These are phyloP conservation scores for Ellobium chinense DNA, from an alignment of 2,888 invertebrate species.

Conservation along the genomic window DNA sequence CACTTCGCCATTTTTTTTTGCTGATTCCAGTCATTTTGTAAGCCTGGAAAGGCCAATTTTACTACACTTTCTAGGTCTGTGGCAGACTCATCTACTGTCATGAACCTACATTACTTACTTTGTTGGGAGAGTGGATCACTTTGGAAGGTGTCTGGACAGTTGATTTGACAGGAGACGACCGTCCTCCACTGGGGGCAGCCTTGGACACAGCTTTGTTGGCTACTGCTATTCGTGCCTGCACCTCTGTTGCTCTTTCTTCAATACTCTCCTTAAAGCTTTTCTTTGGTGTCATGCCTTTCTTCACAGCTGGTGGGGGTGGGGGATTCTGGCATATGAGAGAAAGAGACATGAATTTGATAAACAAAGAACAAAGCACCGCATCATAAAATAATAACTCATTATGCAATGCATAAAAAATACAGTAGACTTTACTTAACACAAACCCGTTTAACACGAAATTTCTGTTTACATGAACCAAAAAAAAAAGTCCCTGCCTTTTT, in stretches of 20 bases:
- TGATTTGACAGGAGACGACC: slow-evolving; percentile 7
- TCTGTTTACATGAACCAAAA: too few relatives aligned
- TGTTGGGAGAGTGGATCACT: slow-evolving; percentile 54
- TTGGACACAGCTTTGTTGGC: not conserved
- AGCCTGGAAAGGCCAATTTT: too few relatives aligned
- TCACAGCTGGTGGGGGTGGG: slow-evolving; percentile 45
- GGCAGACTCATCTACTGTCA: too few relatives aligned
- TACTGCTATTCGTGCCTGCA: slow-evolving; percentile 45
- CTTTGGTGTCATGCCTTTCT: slow-evolving; percentile 54
- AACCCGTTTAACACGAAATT: too few relatives aligned
- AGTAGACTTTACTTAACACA: too few relatives aligned
- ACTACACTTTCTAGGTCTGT: too few relatives aligned
- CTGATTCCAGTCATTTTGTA: too few relatives aligned
- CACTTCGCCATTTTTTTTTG: too few relatives aligned
- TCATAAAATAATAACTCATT: not conserved
- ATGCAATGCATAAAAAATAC: too few relatives aligned
- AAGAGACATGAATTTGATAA: not conserved
- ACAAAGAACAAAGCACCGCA: not conserved
- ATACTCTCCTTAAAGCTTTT: slow-evolving; percentile 67
- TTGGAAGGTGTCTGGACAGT: slow-evolving; percentile 29
- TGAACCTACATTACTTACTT: slow-evolving; percentile 49
- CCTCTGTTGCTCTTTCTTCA: slow-evolving; percentile 60
- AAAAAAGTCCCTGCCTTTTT: too few relatives aligned
- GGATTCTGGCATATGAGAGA: too few relatives aligned
- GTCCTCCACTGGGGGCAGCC: not conserved